Base-by-base conservation (phyloP, 2,888 invertebrate genomes). In the Gymnosoma rotundatum region DNA sequence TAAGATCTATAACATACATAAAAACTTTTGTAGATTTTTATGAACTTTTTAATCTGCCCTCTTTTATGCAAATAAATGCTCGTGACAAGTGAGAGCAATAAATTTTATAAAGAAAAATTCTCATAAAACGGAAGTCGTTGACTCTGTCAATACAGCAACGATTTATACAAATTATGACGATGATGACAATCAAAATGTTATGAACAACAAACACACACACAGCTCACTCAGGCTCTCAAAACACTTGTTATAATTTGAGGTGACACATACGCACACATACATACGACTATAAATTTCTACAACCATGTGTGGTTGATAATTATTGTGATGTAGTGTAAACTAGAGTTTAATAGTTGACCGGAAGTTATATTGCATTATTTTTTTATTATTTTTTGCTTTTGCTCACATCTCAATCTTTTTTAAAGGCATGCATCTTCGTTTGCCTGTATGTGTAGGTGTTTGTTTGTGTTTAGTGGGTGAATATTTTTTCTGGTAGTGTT, bases 101-200 rank as follows among this genome's bases (percentile, higher is more conserved):
- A 76, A 70, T 54, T 10, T 20, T 52, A 14, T 25, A 58, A 79
- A 32, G 79, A 80, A 73, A 52, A 66, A 38, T 85, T 78, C 83
- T 76, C 83, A 69, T 76, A 78, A 83, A 89, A 86, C 90, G 90
- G 90, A 90, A 90, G 90, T 90, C 90, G 90, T 90, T 90, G 90
- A 90, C 90, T 90, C 88, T 89, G 85, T 83, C 73, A 66, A 79
- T 78, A 78, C 42, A 73, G 50, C 52, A 79, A 67, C 82, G 85
- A 78, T 82, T 82, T 82, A 61, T 48, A 48, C 56, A 70, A 76
- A 72, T 72, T 82, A 70, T 75, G 64, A 81, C 69, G 42, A 67
- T 42, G 50, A 78, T 42, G 18, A 70, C 48, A 14, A 79, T 73
- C 69, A 64, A 64, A 64, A 72, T 66, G 36, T 72, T 56, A 64